Evolutionary conservation across 2,888 invertebrate species (phyloP).

Genomic region (Zelleria hepariella): DNA sequence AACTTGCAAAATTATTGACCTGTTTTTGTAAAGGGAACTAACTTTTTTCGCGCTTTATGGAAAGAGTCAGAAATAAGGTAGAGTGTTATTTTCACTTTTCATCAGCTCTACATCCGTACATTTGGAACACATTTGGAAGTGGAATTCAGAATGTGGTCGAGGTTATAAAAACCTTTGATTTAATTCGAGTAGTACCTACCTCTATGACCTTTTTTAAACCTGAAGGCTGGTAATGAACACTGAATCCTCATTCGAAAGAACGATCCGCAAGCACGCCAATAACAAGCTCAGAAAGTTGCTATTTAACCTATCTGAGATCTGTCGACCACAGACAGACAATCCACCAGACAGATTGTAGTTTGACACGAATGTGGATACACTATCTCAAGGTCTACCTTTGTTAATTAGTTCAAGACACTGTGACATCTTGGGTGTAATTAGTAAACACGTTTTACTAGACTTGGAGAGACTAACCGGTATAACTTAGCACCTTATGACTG

Average conservation of each 20-base stretch:
- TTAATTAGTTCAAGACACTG: constrained; percentile 1
- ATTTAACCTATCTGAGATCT: background rate
- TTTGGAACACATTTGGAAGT: too few species aligned
- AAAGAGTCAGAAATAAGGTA: too few species aligned
- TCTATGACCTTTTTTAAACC: too few species aligned
- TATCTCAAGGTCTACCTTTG: constrained; percentile 2
- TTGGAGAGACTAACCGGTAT: background rate
- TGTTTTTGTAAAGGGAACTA: too few species aligned
- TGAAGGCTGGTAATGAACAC: background rate
- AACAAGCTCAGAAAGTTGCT: background rate
- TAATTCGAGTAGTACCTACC: too few species aligned
- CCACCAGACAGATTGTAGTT: background rate
- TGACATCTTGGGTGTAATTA: constrained; percentile 1
- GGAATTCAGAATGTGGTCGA: too few species aligned
- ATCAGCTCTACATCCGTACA: too few species aligned
- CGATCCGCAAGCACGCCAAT: background rate
- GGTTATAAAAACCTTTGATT: background rate
- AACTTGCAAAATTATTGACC: background rate
- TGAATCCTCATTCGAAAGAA: background rate
- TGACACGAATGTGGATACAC: constrained; percentile 2
- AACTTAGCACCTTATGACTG: background rate
- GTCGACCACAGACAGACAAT: background rate
- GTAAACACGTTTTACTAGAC: background rate
- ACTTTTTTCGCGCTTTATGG: too few species aligned
- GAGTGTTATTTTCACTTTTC: too few species aligned